phyloP scores from a whole-genome alignment of 2,797 vertebrate genomes.

The Glyptemys insculpta region DNA sequence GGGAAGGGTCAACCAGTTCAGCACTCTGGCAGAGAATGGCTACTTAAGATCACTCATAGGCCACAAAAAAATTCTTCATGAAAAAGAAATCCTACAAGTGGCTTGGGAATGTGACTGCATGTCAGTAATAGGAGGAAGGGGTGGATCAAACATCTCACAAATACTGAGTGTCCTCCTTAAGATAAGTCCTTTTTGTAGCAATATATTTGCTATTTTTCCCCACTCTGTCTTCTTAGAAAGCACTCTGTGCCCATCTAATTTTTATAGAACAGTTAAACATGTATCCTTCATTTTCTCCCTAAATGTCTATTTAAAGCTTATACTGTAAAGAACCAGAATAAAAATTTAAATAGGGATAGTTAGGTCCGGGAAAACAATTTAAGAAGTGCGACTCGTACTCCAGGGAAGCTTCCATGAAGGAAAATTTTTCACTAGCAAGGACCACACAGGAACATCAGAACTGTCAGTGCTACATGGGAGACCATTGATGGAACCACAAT shows the following conservation, averaged over 20 bases:
- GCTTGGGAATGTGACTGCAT: neutral
- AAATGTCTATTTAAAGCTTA: neutral
- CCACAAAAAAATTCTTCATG: neutral
- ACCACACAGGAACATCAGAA: neutral
- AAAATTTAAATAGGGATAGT: rapidly evolving
- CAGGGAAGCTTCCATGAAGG: neutral
- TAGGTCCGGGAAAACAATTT: neutral
- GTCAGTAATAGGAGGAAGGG: constrained; percentile 47
- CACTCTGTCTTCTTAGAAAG: neutral
- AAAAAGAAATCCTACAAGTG: neutral
- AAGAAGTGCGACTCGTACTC: neutral
- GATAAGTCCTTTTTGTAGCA: neutral
- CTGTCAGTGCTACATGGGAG: neutral
- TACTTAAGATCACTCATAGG: neutral
- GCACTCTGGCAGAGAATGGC: neutral
- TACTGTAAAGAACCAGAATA: neutral
- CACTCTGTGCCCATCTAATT: neutral
- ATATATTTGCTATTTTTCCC: neutral
- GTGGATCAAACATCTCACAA: constrained; percentile 15
- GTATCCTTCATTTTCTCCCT: neutral
- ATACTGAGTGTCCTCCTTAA: neutral
- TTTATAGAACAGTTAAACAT: neutral
- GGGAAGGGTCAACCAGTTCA: neutral
- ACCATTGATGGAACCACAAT: neutral
- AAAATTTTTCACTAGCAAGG: neutral